phyloP scores from a whole-genome alignment of 2,888 invertebrate genomes.

The Drosophila mimica region DNA sequence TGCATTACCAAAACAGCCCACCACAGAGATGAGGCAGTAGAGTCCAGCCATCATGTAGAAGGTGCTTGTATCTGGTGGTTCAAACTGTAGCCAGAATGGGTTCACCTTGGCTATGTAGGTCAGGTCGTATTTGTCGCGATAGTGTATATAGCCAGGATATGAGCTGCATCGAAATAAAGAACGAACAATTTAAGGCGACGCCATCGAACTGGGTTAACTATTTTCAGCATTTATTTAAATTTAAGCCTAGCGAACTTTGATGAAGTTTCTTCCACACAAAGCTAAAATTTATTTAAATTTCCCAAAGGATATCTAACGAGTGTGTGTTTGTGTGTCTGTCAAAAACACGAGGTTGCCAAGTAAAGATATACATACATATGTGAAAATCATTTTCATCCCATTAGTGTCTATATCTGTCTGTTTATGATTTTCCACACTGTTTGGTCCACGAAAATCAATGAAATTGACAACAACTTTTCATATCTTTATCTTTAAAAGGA shows the following conservation, averaged over 20 bases:
- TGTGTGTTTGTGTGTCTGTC: not conserved
- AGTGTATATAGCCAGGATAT: slow-evolving; percentile 76
- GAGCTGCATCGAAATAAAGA: slow-evolving; percentile 33
- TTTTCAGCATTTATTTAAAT: not conserved
- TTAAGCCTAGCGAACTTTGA: not conserved
- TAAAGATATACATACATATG: not conserved
- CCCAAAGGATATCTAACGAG: not conserved
- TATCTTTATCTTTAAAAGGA: too few relatives aligned
- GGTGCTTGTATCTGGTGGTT: slow-evolving; percentile 87
- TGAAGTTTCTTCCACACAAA: not conserved
- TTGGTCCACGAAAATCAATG: not conserved
- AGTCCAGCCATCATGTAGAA: slow-evolving; percentile 88
- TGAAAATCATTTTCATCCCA: not conserved
- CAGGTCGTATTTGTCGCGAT: slow-evolving; percentile 80
- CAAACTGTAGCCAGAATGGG: slow-evolving; percentile 90
- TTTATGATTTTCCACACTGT: not conserved
- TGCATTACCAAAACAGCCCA: slow-evolving; percentile 90
- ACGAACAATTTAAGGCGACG: too few relatives aligned
- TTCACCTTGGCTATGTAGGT: slow-evolving; percentile 86
- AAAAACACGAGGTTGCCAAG: not conserved
- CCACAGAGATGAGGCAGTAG: slow-evolving; percentile 88
- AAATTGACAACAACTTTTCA: too few relatives aligned
- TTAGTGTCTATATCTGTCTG: not conserved
- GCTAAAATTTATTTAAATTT: not conserved
- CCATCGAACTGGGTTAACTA: not conserved